These are phyloP conservation scores for Etheostoma spectabile DNA, from an alignment of 2,113 vertebrate species.

Conservation along the genomic window DNA sequence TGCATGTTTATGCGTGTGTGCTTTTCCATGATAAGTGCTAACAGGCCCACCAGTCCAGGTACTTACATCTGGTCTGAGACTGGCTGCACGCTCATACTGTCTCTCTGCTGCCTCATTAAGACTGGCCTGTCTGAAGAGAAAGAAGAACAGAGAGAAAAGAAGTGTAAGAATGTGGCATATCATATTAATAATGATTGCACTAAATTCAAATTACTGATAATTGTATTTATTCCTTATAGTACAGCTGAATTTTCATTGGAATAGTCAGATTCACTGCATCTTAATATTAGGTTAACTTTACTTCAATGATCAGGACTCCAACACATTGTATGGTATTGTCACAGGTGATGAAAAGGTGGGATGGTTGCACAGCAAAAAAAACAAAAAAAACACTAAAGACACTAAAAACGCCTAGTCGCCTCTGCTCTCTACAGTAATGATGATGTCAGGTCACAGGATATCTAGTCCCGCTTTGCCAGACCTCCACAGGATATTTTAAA, in stretches of 20 bases:
- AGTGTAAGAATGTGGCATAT: not conserved
- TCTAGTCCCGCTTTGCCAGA: no score
- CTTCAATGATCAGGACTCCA: not conserved
- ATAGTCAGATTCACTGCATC: not conserved
- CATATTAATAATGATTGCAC: not conserved
- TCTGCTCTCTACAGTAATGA: no score
- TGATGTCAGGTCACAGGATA: no score
- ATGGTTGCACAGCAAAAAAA: no score
- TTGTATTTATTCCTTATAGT: constrained; percentile 9
- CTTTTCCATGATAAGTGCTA: constrained; percentile 48
- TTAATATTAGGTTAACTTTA: not conserved
- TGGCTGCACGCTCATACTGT: constrained; percentile 91
- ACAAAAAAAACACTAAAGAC: no score
- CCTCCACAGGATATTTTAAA: no score
- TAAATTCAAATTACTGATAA: not conserved
- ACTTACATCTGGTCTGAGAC: constrained; percentile 94
- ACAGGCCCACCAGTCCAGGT: constrained; percentile 44
- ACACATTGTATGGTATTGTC: no score
- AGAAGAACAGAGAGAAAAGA: constrained; percentile 3
- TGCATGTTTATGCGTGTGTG: constrained; percentile 3
- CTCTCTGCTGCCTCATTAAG: constrained; percentile 95
- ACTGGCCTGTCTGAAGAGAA: constrained; percentile 89
- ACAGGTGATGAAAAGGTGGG: no score
- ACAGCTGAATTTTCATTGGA: not conserved
- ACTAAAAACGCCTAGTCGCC: no score